Evolutionary conservation across 37 sponge, comb jelly and placozoan genomes (phyloP), one percentile per base, ranked within the genome.

Genomic region (Ephydatia muelleri): DNA sequence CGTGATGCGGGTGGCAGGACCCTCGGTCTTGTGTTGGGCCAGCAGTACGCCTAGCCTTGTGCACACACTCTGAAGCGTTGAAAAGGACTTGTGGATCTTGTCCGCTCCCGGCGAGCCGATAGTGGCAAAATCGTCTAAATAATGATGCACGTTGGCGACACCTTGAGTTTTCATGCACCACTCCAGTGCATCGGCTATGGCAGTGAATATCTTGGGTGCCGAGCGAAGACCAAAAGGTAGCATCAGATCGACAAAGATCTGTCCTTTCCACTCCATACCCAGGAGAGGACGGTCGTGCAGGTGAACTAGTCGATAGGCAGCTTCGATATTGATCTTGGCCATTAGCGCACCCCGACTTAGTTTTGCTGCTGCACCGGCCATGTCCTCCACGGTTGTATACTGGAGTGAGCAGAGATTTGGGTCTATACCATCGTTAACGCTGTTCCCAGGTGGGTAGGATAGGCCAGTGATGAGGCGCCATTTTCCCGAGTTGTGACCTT

Each of bases 1-100:
- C 13, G 79, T 67, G 6, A 88, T 12, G 23, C 14, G 12, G 38
- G 82, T 5, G 36, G 78, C 75, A 22, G 91, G 91, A 5, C 91
- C 85, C 23, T 78, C 85, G 49, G n/a, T 38, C 40, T 90, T 90
- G 16, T 90, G 78, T n/a, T 35, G 0, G 22, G 91, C 91, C 23
- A 85, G 39, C 5, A 86, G 91, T 28, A 86, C 78, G 5, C 83
- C 83, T 47, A 91, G 70, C 23, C 43, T 49, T 9, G 34, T 16
- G 75, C 90, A 90, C 21, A 57, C 38, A 12, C 14, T 2, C 12
- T 39, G 26, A 6, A 82, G 36, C 25, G 16, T 80, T n/a, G 37
- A 38, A 3, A 85, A 82, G 16, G 69, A 23, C 16, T 49, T 70
- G 48, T 13, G 38, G 37, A 85, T 68, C 2, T 8, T 33, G n/a